Conservation (phyloP, 2,797 vertebrate species). For the Myotis vivesi region DNA sequence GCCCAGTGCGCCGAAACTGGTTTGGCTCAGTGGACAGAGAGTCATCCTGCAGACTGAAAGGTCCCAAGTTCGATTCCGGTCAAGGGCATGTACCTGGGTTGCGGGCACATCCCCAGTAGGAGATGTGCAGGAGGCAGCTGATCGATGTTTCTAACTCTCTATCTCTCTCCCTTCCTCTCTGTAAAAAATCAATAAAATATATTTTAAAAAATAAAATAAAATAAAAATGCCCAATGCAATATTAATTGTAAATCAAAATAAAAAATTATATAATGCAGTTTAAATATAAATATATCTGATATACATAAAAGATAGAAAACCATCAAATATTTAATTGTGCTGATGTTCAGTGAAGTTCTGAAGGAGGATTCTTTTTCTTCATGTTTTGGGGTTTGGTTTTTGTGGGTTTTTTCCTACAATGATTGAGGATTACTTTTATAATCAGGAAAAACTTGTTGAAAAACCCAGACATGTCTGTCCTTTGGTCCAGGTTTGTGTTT, state of each 20-base stretch:
- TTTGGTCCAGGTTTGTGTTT: constrained; percentile 13
- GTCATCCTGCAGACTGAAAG: too few species aligned
- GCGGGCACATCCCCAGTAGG: too few species aligned
- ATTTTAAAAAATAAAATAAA: too few species aligned
- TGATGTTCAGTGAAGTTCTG: background rate
- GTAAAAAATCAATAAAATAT: too few species aligned
- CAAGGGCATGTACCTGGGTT: too few species aligned
- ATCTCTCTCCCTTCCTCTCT: too few species aligned
- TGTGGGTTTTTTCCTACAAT: background rate
- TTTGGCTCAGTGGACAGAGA: too few species aligned
- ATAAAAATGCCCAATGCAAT: background rate
- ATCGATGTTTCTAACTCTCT: too few species aligned
- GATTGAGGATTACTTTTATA: background rate
- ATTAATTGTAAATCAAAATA: background rate
- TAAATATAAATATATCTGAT: background rate
- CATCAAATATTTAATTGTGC: background rate
- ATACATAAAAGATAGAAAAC: background rate
- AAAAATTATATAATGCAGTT: background rate
- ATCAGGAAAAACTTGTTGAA: background rate
- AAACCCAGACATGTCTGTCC: background rate
- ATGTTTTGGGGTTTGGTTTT: background rate
- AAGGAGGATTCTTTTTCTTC: background rate
- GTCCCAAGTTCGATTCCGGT: too few species aligned
- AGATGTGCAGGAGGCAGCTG: too few species aligned
- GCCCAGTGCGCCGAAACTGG: too few species aligned